A percentile compares a stretch with the other conserved stretches of the same genome.
Conservation (phyloP, 2,888 invertebrate species). For the Altica lythri region DNA sequence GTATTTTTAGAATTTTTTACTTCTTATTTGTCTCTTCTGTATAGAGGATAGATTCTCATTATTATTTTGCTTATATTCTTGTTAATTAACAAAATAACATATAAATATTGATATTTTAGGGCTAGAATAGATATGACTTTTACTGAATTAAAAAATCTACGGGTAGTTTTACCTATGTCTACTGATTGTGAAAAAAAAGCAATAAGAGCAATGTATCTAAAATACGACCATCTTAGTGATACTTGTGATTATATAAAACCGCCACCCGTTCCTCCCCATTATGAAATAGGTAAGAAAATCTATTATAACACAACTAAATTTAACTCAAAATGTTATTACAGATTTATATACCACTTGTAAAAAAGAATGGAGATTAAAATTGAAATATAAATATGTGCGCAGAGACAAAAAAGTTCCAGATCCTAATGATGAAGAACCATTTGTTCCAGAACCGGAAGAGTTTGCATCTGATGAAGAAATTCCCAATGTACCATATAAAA, state of each 20-base stretch:
- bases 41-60: too few relatives aligned
- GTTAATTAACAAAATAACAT: too few relatives aligned
- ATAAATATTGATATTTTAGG: too few relatives aligned
- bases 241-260: conserved; percentile 47
- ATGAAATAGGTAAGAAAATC: conserved; percentile 12
- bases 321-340: conserved; percentile 17
- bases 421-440: conserved; percentile 23
- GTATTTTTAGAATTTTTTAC: too few relatives aligned
- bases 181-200: conserved; percentile 57
- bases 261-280: conserved; percentile 30
- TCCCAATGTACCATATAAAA: conserved; percentile 50
- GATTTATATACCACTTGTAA: conserved; percentile 44
- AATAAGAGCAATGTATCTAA: conserved; percentile 59
- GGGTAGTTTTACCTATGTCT: conserved; percentile 56
- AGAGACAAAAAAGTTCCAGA: conserved; percentile 39
- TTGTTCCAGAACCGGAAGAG: conserved; percentile 31
- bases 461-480: conserved; percentile 42
- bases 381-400: conserved; percentile 50
- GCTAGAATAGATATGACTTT: conserved; percentile 58
- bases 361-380: conserved; percentile 49
- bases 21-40: too few relatives aligned
- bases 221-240: conserved; percentile 63
- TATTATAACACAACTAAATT: background rate
- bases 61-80: too few relatives aligned
- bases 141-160: conserved; percentile 55